Evolutionary conservation across 2,797 vertebrate species (phyloP).

Genomic region (Pseudocheirus occidentalis): DNA sequence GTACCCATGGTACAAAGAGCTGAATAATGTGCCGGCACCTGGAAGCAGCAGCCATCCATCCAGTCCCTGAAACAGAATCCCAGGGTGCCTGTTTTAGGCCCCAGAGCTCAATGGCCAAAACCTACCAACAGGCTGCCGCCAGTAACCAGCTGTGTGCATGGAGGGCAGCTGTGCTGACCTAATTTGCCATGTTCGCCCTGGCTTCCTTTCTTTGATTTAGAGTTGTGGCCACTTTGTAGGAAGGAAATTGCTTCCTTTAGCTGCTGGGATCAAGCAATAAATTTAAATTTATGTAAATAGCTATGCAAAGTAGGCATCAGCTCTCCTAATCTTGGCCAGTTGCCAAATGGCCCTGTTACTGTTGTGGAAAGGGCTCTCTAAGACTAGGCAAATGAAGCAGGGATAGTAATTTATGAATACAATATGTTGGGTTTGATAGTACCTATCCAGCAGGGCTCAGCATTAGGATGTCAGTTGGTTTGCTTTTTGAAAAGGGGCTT

Average conservation of each 20-base stretch:
- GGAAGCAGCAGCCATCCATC: neutral
- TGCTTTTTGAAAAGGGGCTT: neutral
- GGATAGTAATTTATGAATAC: neutral
- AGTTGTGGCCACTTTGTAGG: conserved; percentile 1
- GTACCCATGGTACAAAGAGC: neutral
- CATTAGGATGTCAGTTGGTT: neutral
- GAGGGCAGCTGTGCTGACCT: neutral
- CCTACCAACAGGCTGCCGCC: neutral
- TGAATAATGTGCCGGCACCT: neutral
- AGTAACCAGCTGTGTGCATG: neutral
- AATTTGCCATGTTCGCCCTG: neutral
- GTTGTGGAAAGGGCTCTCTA: neutral
- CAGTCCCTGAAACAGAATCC: neutral
- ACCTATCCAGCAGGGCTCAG: neutral
- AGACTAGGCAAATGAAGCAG: neutral
- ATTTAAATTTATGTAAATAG: conserved; percentile 16
- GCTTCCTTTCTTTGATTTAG: conserved; percentile 2
- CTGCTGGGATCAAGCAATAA: neutral
- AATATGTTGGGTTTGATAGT: neutral
- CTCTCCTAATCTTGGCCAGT: neutral
- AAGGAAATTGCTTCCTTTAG: conserved; percentile 15
- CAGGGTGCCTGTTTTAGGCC: neutral
- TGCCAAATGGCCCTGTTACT: neutral
- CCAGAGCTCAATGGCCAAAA: neutral
- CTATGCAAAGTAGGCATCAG: neutral